Evolutionary conservation across 2,797 vertebrate genomes (phyloP).

Genomic region (Poecilia picta): DNA sequence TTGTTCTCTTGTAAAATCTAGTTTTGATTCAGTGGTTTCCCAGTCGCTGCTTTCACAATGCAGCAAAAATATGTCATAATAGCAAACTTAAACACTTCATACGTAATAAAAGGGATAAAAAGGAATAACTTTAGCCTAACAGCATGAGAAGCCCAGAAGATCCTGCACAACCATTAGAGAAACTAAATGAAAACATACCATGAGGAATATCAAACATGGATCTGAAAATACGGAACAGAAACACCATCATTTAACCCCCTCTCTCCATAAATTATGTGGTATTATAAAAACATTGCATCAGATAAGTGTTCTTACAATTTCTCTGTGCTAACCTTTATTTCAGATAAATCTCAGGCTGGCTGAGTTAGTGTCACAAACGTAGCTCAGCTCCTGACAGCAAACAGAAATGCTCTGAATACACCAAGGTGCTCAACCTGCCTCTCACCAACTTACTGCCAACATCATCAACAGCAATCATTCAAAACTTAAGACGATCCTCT

Average conservation of each 20-base stretch:
- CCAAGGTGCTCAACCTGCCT: constrained; percentile 15
- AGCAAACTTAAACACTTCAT: background rate
- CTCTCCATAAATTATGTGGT: background rate
- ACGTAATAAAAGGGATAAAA: background rate
- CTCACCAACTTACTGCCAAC: constrained; percentile 34
- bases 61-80: background rate
- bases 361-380: background rate
- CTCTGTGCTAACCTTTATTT: background rate
- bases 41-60: background rate
- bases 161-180: background rate
- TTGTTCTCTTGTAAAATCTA: background rate
- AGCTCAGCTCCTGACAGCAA: background rate
- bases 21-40: background rate
- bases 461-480: constrained; percentile 25
- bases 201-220: background rate
- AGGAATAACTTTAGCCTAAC: background rate
- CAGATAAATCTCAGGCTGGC: background rate
- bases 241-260: background rate
- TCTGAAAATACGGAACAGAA: background rate
- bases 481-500: background rate
- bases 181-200: background rate
- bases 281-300: background rate
- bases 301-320: background rate
- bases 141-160: background rate
- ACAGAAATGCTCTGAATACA: background rate